Evolutionary conservation across 1,140 invertebrate species (phyloP).

Genomic region (Drosophila miranda): DNA sequence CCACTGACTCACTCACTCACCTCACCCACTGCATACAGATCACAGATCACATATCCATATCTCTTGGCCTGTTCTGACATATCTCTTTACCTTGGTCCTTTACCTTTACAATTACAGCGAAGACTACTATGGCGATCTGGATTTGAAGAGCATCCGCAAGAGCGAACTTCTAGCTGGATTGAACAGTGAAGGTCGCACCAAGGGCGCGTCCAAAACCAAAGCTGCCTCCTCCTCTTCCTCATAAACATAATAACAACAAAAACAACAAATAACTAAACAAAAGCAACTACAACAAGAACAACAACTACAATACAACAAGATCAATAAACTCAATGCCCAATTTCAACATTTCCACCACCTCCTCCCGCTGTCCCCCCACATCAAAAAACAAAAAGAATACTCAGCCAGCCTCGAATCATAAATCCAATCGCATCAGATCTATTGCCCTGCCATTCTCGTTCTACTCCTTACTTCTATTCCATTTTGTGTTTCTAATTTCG

Average conservation of each 20-base stretch:
- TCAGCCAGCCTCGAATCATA: slow-evolving; percentile 46
- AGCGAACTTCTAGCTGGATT: slow-evolving; percentile 92
- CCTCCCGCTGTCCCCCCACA: slow-evolving; percentile 45
- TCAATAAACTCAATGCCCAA: slow-evolving; percentile 65
- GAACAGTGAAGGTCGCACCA: slow-evolving; percentile 85
- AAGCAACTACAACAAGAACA: slow-evolving; percentile 35
- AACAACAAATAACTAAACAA: slow-evolving; percentile 28
- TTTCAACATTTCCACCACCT: slow-evolving; percentile 26
- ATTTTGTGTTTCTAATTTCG: slow-evolving; percentile 43
- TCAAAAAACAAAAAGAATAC: slow-evolving; percentile 54
- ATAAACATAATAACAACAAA: slow-evolving; percentile 69
- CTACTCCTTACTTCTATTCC: slow-evolving; percentile 11
- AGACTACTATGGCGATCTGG: slow-evolving; percentile 97
- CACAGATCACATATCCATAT: slow-evolving; percentile 51
- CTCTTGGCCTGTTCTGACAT: slow-evolving; percentile 76
- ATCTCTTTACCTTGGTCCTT: slow-evolving; percentile 74
- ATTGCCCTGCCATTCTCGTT: slow-evolving; percentile 37
- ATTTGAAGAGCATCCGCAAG: slow-evolving; percentile 96
- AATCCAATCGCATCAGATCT: slow-evolving; percentile 42
- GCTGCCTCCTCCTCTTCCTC: slow-evolving; percentile 81
- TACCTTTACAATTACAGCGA: slow-evolving; percentile 88
- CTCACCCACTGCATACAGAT: slow-evolving; percentile 36
- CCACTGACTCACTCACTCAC: slow-evolving; percentile 28
- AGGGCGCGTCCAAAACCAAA: slow-evolving; percentile 78
- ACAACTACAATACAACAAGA: slow-evolving; percentile 63